These are phyloP conservation scores for Metaphire vulgaris DNA, from an alignment of 1,140 invertebrate species.

Conservation along the genomic window DNA sequence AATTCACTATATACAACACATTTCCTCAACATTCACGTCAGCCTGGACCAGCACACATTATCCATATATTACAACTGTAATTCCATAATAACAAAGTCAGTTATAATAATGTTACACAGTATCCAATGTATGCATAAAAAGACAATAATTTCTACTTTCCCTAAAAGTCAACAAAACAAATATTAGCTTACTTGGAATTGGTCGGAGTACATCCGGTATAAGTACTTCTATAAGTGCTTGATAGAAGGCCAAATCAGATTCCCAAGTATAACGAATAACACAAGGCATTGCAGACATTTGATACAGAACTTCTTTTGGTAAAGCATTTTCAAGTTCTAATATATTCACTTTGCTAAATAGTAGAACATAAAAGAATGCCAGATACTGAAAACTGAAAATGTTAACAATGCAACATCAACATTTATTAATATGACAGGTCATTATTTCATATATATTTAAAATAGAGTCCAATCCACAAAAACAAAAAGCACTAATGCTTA, in stretches of 20 bases:
- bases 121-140: no score
- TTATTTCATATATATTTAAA: neutral
- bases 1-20: no score
- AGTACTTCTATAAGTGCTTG: slow-evolving; percentile 91
- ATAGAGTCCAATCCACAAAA: neutral
- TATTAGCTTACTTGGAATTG: slow-evolving; percentile 78
- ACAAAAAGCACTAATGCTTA: neutral
- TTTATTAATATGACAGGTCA: neutral
- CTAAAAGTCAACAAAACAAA: no score
- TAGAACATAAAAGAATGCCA: neutral
- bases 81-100: no score
- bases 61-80: no score
- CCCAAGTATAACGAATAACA: slow-evolving; percentile 66
- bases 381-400: neutral
- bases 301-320: slow-evolving; percentile 57
- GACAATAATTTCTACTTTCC: no score
- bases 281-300: slow-evolving; percentile 51
- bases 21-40: no score
- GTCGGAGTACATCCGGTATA: slow-evolving; percentile 89
- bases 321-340: slow-evolving; percentile 44
- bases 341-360: neutral
- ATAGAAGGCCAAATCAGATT: slow-evolving; percentile 87
- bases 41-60: no score
- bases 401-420: neutral
- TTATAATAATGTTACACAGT: no score